A percentile compares a stretch with the other conserved stretches of the same genome.
phyloP scores from a whole-genome alignment of 2,797 vertebrate genomes.

The Megaceryle alcyon region DNA sequence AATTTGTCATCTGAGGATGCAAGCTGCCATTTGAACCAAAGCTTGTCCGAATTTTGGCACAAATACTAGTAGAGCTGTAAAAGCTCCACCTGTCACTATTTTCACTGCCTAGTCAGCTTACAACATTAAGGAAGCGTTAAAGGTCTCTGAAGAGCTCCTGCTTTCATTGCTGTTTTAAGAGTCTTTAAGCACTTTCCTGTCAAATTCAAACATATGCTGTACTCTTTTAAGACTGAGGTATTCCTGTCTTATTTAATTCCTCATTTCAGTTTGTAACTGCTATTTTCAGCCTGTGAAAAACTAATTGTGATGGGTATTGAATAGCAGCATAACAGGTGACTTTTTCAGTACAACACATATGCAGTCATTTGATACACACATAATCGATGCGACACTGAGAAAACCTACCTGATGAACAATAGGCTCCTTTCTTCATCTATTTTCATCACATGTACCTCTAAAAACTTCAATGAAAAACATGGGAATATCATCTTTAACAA shows the following conservation, averaged over 20 bases:
- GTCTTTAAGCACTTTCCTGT: background rate
- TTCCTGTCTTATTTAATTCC: background rate
- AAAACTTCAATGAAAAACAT: background rate
- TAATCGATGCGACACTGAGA: background rate
- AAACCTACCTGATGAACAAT: background rate
- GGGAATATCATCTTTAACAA: conserved; percentile 2
- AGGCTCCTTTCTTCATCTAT: background rate
- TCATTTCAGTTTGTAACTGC: background rate
- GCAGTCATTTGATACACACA: background rate
- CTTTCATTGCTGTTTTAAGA: background rate
- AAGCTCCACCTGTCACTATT: conserved; percentile 34
- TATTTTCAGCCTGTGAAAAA: background rate
- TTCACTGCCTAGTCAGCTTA: conserved; percentile 14
- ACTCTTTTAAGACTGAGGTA: background rate
- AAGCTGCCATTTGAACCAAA: conserved; percentile 48
- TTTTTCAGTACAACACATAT: background rate
- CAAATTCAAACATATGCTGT: background rate
- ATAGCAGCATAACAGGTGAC: background rate
- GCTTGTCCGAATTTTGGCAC: conserved; percentile 47
- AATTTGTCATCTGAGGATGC: conserved; percentile 43
- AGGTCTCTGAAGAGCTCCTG: conserved; percentile 1
- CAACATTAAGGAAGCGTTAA: background rate
- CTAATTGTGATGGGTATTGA: background rate
- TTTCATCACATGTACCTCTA: background rate
- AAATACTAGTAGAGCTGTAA: conserved; percentile 8